These are phyloP conservation scores for Epinotia demarniana DNA, from an alignment of 2,888 invertebrate species.

Conservation along the genomic window DNA sequence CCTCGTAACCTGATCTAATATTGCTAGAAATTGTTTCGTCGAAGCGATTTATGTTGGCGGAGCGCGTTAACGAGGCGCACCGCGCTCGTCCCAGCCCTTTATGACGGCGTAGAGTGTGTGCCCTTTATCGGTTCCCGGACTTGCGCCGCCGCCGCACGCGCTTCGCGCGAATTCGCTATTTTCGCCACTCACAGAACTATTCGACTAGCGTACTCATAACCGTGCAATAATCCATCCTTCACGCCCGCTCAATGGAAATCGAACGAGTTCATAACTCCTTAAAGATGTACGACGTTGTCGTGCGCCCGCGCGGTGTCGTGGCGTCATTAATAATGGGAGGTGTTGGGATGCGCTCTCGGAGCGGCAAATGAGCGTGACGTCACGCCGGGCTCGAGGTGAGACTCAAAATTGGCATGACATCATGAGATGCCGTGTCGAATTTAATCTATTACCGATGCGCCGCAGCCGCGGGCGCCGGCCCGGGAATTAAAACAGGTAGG, in stretches of 20 bases:
- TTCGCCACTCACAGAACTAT: conserved; percentile 76
- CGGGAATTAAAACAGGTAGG: conserved; percentile 74
- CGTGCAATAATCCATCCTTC: conserved; percentile 68
- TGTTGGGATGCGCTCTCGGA: conserved; percentile 56
- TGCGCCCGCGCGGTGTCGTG: conserved; percentile 51
- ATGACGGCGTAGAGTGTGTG: conserved; percentile 61
- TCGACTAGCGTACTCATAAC: conserved; percentile 55
- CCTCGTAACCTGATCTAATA: conserved; percentile 49
- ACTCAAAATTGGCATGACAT: conserved; percentile 81
- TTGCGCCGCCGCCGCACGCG: conserved; percentile 73
- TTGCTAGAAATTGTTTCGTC: conserved; percentile 70
- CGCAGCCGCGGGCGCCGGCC: conserved; percentile 74
- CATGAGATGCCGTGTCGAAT: conserved; percentile 83
- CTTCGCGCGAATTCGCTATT: conserved; percentile 79
- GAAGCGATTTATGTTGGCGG: conserved; percentile 77
- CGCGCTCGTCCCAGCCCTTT: conserved; percentile 64
- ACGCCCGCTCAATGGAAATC: conserved; percentile 68
- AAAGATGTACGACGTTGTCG: conserved; percentile 42
- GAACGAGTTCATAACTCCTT: conserved; percentile 55
- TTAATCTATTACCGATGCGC: conserved; percentile 80
- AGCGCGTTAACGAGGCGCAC: conserved; percentile 77
- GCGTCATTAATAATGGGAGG: conserved; percentile 63
- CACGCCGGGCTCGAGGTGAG: conserved; percentile 63
- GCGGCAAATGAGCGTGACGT: conserved; percentile 76
- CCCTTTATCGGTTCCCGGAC: conserved; percentile 81